phyloP scores from a whole-genome alignment of 2,797 vertebrate genomes.

The Brachymystax lenok region DNA sequence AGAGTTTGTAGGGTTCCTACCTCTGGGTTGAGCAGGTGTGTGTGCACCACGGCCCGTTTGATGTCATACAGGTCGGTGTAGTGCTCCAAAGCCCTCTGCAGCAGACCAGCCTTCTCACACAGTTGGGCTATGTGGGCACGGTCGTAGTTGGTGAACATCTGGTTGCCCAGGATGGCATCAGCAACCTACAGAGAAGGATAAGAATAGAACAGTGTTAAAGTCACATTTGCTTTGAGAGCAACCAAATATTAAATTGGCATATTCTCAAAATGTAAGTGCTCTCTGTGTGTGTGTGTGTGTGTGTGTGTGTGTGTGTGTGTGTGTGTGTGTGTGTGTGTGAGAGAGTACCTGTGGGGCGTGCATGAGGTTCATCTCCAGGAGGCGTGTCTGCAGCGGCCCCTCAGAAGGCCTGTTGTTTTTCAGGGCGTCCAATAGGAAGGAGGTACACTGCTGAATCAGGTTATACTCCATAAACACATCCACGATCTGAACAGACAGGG shows the following conservation, averaged over 20 bases:
- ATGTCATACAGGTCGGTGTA: slow-evolving; percentile 97
- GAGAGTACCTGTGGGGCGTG: slow-evolving; percentile 90
- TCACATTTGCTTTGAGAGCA: not conserved
- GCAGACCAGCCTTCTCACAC: slow-evolving; percentile 93
- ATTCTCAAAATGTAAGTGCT: not conserved
- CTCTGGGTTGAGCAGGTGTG: slow-evolving; percentile 96
- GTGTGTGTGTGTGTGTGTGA: not conserved
- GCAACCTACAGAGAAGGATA: slow-evolving; percentile 79
- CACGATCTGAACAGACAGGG: slow-evolving; percentile 80
- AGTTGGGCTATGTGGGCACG: slow-evolving; percentile 94
- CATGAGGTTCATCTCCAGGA: slow-evolving; percentile 98
- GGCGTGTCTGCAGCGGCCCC: slow-evolving; percentile 91
- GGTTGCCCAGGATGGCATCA: slow-evolving; percentile 95
- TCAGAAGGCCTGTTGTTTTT: slow-evolving; percentile 97
- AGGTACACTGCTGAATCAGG: slow-evolving; percentile 96
- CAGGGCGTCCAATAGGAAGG: slow-evolving; percentile 92
- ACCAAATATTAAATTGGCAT: not conserved
- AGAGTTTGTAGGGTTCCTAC: slow-evolving; percentile 55
- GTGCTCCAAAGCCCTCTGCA: slow-evolving; percentile 92
- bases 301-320: not conserved
- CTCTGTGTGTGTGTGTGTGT: not conserved
- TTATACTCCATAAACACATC: slow-evolving; percentile 99
- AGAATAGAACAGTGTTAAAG: not conserved
- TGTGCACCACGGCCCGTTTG: slow-evolving; percentile 94
- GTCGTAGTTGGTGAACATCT: slow-evolving; percentile 98